Percentiles rank a stretch among this genome's conserved stretches.
These are phyloP conservation scores for Eugnorisma glareosa DNA, from an alignment of 2,888 invertebrate species.

Conservation along the genomic window DNA sequence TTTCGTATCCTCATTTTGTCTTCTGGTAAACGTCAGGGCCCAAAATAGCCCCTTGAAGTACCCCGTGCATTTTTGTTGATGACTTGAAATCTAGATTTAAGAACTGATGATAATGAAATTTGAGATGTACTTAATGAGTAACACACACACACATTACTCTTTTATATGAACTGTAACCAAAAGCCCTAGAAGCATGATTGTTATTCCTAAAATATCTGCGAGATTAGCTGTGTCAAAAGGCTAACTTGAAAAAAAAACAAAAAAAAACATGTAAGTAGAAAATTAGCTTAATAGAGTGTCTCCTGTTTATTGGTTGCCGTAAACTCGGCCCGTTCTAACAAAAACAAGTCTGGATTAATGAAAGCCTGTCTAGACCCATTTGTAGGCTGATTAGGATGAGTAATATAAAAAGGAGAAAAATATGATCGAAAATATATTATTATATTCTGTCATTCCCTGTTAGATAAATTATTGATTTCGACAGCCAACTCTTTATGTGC, in stretches of 20 bases:
- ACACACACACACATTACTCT: no score
- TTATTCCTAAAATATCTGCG: not conserved
- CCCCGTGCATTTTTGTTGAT: not conserved
- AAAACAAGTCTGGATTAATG: constrained; percentile 10
- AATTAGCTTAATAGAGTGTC: not conserved
- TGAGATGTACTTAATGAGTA: not conserved
- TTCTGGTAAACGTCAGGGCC: not conserved
- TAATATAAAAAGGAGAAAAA: not conserved
- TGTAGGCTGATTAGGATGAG: not conserved
- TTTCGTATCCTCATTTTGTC: not conserved
- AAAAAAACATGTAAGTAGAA: not conserved
- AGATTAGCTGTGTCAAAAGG: constrained; percentile 9
- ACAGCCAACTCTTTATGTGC: not conserved
- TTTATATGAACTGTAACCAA: not conserved
- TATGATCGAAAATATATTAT: not conserved
- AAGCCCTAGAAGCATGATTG: not conserved
- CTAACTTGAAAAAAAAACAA: not conserved
- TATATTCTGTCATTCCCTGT: not conserved
- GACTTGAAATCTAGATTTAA: not conserved
- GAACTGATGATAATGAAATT: not conserved
- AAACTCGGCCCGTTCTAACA: not conserved
- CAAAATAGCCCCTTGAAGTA: constrained; percentile 22
- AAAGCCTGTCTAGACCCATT: constrained; percentile 41
- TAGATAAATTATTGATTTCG: constrained; percentile 13
- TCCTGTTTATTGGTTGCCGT: not conserved